These are phyloP conservation scores for Brassicogethes aeneus DNA, from an alignment of 2,888 invertebrate genomes.

Conservation along the genomic window DNA sequence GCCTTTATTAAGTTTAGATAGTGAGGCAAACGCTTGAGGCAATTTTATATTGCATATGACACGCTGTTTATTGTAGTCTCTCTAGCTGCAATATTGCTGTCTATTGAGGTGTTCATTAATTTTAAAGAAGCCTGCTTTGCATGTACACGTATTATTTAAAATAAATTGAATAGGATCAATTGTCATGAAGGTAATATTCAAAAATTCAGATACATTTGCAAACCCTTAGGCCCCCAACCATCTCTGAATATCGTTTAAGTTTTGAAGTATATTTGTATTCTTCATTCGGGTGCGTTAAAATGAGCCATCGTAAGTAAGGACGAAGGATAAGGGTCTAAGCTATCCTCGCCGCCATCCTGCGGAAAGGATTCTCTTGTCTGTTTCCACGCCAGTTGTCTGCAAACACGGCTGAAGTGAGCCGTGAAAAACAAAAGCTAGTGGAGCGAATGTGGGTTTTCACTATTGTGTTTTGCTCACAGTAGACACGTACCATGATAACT, in stretches of 20 bases:
- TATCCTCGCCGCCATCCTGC: slow-evolving; percentile 27
- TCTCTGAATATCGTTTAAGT: neutral
- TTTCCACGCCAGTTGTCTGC: slow-evolving; percentile 35
- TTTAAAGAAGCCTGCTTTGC: too few relatives aligned
- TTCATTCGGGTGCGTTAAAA: neutral
- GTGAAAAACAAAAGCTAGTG: slow-evolving; percentile 36
- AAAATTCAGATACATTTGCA: too few relatives aligned
- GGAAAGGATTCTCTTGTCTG: slow-evolving; percentile 42
- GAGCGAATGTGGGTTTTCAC: slow-evolving; percentile 24
- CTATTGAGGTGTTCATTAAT: too few relatives aligned
- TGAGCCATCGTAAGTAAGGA: neutral
- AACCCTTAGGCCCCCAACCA: too few relatives aligned
- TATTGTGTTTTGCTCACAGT: slow-evolving; percentile 12
- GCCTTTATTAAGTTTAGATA: slow-evolving; percentile 42
- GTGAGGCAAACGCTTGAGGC: slow-evolving; percentile 37
- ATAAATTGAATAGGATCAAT: too few relatives aligned
- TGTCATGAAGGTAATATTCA: too few relatives aligned
- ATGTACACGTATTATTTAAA: too few relatives aligned
- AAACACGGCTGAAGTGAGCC: slow-evolving; percentile 37
- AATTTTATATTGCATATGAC: slow-evolving; percentile 29
- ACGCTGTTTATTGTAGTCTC: slow-evolving; percentile 27
- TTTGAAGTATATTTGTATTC: neutral
- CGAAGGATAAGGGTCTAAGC: neutral
- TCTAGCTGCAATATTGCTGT: neutral
- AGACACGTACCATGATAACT: neutral